These are phyloP conservation scores for Mechanitis messenoides DNA, from an alignment of 2,888 invertebrate species.

Conservation along the genomic window DNA sequence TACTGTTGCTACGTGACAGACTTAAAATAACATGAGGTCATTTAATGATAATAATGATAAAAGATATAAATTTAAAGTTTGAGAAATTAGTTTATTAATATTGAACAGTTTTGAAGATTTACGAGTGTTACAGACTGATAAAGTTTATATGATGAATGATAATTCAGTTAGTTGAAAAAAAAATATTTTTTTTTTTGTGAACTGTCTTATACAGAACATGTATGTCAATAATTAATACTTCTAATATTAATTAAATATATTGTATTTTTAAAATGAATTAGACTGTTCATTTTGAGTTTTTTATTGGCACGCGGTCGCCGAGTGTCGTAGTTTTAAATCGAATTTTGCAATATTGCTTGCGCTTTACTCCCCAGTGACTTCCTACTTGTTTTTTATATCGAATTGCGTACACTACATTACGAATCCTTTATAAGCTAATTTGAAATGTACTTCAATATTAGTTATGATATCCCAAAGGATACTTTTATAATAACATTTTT, in stretches of 20 bases:
- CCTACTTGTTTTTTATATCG: slow-evolving; percentile 56
- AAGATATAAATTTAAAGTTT: too few species aligned
- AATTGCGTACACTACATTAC: slow-evolving; percentile 35
- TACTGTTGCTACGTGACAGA: not conserved
- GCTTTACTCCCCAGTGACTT: slow-evolving; percentile 49
- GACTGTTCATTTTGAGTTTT: slow-evolving; percentile 15
- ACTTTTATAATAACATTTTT: not conserved
- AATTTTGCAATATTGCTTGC: slow-evolving; percentile 58
- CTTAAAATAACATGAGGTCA: too few species aligned
- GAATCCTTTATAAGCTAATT: slow-evolving; percentile 50
- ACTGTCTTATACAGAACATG: too few species aligned
- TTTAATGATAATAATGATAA: too few species aligned
- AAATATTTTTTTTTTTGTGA: too few species aligned
- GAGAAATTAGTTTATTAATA: too few species aligned
- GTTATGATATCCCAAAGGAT: not conserved
- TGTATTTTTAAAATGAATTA: slow-evolving; percentile 21
- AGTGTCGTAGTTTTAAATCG: slow-evolving; percentile 62
- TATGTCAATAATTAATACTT: too few species aligned
- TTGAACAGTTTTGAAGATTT: too few species aligned
- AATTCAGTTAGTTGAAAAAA: too few species aligned
- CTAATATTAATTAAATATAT: not conserved
- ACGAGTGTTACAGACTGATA: too few species aligned
- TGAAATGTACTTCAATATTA: slow-evolving; percentile 39
- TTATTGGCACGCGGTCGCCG: slow-evolving; percentile 36
- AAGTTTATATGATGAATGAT: too few species aligned